Conservation (phyloP, 2,888 invertebrate genomes). For the Pristionchus entomophagus region DNA sequence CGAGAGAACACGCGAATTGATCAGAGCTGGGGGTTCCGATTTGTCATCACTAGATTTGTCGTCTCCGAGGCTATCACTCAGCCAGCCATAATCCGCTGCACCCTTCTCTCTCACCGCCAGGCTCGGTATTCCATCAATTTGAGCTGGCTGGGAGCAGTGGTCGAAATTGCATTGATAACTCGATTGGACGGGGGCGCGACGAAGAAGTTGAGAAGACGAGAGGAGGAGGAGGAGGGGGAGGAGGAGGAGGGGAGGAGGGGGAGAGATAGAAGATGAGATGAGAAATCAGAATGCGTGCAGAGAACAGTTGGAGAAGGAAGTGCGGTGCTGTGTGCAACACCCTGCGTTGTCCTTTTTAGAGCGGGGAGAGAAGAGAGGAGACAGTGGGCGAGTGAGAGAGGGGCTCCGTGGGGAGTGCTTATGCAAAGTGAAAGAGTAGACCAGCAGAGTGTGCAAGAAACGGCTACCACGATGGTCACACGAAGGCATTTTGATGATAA, state of each 20-base stretch:
- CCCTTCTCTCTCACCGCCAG: not conserved
- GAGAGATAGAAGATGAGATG: constrained; percentile 21
- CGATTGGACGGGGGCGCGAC: constrained; percentile 5
- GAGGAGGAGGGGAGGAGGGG: constrained; percentile 8
- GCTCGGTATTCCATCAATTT: constrained; percentile 35
- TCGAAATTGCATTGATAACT: constrained; percentile 42
- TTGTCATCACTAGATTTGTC: not conserved
- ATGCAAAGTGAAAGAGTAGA: constrained; percentile 32
- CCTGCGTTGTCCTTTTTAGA: not conserved
- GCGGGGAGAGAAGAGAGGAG: not conserved
- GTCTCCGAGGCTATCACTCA: not conserved
- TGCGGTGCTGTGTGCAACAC: not conserved
- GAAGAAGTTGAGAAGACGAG: no score
- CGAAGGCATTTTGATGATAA: no score
- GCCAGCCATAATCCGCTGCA: not conserved
- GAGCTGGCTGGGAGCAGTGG: not conserved
- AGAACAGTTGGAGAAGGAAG: not conserved
- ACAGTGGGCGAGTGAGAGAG: not conserved
- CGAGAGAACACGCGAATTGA: no score
- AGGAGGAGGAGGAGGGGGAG: constrained; percentile 43
- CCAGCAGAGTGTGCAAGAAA: not conserved
- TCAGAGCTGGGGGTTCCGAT: no score
- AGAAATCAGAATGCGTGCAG: not conserved
- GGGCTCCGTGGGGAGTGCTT: constrained; percentile 21
- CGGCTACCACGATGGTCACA: constrained; percentile 15